phyloP scores from a whole-genome alignment of 1,140 invertebrate species.

The Heliothis subflexa region DNA sequence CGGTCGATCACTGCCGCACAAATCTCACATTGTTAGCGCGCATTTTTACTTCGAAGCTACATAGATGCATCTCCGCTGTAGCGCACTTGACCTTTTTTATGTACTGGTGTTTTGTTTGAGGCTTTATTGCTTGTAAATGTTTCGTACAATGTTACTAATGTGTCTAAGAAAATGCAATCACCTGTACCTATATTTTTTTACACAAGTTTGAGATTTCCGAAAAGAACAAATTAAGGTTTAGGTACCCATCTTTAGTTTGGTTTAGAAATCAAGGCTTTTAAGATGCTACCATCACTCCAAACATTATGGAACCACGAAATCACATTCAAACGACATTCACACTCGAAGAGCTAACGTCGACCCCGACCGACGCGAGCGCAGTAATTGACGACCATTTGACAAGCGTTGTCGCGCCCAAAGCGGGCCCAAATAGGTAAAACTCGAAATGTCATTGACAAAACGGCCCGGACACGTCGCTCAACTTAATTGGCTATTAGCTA shows the following conservation, averaged over 20 bases:
- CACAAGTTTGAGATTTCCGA: no score
- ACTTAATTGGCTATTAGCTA: constrained; percentile 80
- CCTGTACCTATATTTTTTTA: background rate
- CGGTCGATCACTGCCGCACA: constrained; percentile 46
- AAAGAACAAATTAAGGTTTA: no score
- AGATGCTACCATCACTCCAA: background rate
- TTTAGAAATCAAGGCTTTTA: background rate
- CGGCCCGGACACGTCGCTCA: constrained; percentile 79
- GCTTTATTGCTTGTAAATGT: no score
- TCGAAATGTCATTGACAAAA: constrained; percentile 59
- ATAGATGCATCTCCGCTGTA: constrained; percentile 24
- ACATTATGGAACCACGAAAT: constrained; percentile 10
- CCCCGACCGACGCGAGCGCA: constrained; percentile 12
- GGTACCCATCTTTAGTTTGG: no score
- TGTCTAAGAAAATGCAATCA: background rate
- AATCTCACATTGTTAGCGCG: constrained; percentile 45
- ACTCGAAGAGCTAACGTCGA: constrained; percentile 4
- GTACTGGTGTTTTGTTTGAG: background rate
- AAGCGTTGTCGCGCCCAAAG: constrained; percentile 43
- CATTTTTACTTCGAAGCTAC: constrained; percentile 30
- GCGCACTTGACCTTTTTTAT: constrained; percentile 8
- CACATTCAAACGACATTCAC: constrained; percentile 45
- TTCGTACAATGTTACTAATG: no score
- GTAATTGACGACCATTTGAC: constrained; percentile 48
- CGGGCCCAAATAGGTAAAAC: constrained; percentile 45